Evolutionary conservation across 1,140 invertebrate genomes (phyloP), one percentile per base, ranked within the genome.

Genomic region (Halyomorpha halys): DNA sequence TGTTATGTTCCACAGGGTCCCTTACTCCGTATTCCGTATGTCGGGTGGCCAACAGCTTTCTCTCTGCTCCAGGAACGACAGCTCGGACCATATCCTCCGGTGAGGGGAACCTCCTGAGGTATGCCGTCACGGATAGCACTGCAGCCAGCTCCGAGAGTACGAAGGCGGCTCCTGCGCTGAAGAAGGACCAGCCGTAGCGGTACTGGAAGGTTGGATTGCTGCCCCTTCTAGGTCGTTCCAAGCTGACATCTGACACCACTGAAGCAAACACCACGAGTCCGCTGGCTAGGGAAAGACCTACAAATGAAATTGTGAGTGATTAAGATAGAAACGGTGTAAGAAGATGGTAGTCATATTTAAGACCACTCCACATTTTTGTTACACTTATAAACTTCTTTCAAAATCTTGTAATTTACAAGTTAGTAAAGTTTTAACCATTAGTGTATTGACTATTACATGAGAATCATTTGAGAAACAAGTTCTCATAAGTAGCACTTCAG

Each of bases 181-280:
- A 81, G 71, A 86, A 85, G 64, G 83, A 85, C 83, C 83, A 86
- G 53, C 85, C 85, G 72, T 87, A 87, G 23, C 78, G 77, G 73
- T 83, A 84, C 66, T 80, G 77, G 68, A 79, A 82, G 61, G 76
- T 65, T 34, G 70, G 71, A 18, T 68, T 45, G 65, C 54, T 62
- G 61, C 62, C 27, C 30, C 27, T 16, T 44, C 61, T 59, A 45
- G 61, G 62, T 45, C 62, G 59, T 65, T 83, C 81, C 65, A 79
- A 69, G 61, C 80, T 78, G 18, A 81, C 81, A 66, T 84, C 82
- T 15, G 80, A 82, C 51, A 85, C 75, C 19, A 81, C 80, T 9
- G 82, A 83, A 2, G 80, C 83, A 67, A 84, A 80, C 39, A 83
- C 77, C 68, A 85, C 79, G 62, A 84, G 73, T 21, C 82, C 82